Evolutionary conservation across 2,888 invertebrate species (phyloP), one percentile per base, ranked within the genome.

Genomic region (Margaritifera margaritifera): DNA sequence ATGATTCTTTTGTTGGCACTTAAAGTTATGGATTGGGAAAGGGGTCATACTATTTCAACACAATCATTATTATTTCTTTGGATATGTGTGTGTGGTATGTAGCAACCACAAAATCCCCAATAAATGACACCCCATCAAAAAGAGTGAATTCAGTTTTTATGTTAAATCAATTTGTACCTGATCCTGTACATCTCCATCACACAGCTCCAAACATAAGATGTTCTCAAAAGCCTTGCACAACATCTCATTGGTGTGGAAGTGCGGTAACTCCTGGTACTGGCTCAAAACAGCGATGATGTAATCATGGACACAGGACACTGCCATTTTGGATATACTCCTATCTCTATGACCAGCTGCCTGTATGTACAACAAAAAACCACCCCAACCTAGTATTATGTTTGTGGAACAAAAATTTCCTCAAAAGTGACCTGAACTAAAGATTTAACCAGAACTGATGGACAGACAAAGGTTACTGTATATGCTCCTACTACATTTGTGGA

Each of bases 221-320:
- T 97, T 97, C 90, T 98, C 97, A 88, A 97, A 97, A 0, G 98
- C 97, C 86, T 98, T 97, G 80, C 98, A 93, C 15, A 98, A 91
- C 0, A 96, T 96, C 89, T 98, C 98, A 88, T 98, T 97, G 89
- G 98, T 96, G 88, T 98, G 97, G 90, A 97, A 98, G 90, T 97
- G 95, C 0, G 96, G 94, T 74, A 96, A 90, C 88, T 98, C 98
- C 0, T 94, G 93, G 88, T 95, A 95, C 85, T 95, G 95, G 82
- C 95, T 95, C 62, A 98, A 91, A 24, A 97, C 90, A 0, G 95
- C 94, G 1, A 95, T 96, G 62, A 97, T 95, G 25, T 96, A 94
- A 85, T 97, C 97, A 86, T 97, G 97, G 73, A 98, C 94, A 83
- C 96, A 96, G 11, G 89, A 87, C 51, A 98, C 95, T 0, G 97